Conservation (phyloP, 2,797 vertebrate species). For the Nyctibius grandis region DNA sequence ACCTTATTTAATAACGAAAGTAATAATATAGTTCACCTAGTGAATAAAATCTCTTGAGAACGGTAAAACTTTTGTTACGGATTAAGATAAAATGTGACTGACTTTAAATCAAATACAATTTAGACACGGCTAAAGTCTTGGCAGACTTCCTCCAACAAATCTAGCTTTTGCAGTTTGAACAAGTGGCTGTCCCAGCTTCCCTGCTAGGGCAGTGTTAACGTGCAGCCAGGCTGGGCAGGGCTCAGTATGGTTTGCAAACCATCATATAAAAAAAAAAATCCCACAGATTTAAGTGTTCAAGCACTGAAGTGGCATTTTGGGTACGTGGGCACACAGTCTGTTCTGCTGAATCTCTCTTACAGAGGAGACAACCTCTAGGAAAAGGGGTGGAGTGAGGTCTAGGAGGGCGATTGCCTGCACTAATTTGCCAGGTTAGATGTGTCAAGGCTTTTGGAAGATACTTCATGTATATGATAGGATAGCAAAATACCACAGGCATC, state of each 20-base stretch:
- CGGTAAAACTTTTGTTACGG: neutral
- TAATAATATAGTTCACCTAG: neutral
- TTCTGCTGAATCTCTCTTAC: neutral
- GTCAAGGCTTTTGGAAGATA: neutral
- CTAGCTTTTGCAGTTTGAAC: neutral
- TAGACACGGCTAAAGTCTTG: neutral
- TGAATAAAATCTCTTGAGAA: neutral
- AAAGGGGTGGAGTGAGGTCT: neutral
- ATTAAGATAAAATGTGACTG: neutral
- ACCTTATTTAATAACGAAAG: constrained; percentile 28
- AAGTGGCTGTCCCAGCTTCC: neutral
- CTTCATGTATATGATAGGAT: neutral
- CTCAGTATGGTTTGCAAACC: neutral
- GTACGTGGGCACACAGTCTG: neutral
- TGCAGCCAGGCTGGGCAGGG: neutral
- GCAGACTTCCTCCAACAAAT: neutral
- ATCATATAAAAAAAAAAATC: neutral
- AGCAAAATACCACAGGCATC: neutral
- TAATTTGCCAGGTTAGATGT: neutral
- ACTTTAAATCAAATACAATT: neutral
- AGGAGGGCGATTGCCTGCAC: fast-evolving
- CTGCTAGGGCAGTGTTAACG: neutral
- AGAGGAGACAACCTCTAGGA: neutral
- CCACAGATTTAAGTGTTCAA: fast-evolving
- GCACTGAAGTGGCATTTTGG: neutral